Conservation (phyloP, 2,797 vertebrate genomes). For the Poecile montanus region DNA sequence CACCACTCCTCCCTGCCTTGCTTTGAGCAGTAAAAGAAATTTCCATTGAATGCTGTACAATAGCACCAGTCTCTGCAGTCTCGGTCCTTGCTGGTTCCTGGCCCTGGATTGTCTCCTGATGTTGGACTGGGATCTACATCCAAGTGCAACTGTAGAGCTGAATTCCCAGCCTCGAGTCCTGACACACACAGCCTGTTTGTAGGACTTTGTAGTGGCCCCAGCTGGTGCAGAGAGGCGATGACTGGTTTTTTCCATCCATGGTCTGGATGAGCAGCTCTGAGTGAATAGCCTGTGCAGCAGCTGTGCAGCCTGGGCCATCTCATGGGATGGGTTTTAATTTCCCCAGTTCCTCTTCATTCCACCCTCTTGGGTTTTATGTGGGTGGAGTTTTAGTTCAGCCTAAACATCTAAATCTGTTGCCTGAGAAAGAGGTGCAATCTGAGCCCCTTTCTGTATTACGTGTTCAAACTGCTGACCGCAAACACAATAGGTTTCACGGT, state of each 20-base stretch:
- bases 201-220: slow-evolving; percentile 16
- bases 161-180: not conserved
- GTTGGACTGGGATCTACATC: not conserved
- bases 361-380: slow-evolving; percentile 20
- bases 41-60: fast-evolving
- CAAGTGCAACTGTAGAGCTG: not conserved
- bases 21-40: not conserved
- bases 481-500: slow-evolving; percentile 55
- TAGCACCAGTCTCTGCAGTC: not conserved
- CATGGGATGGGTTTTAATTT: slow-evolving; percentile 43
- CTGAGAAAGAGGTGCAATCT: slow-evolving; percentile 52
- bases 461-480: slow-evolving; percentile 25
- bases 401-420: slow-evolving; percentile 60
- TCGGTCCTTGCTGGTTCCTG: not conserved
- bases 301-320: slow-evolving; percentile 29
- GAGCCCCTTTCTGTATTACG: slow-evolving; percentile 23
- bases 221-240: not conserved
- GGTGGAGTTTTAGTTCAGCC: slow-evolving; percentile 30
- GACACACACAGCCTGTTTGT: not conserved
- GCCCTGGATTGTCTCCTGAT: not conserved
- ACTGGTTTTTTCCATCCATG: slow-evolving; percentile 32
- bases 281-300: slow-evolving; percentile 37
- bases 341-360: slow-evolving; percentile 26
- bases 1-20: not conserved
- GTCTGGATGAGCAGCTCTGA: not conserved